Evolutionary conservation across 2,113 vertebrate genomes (phyloP), one percentile per base, ranked within the genome.

Genomic region (Ophiodon elongatus): DNA sequence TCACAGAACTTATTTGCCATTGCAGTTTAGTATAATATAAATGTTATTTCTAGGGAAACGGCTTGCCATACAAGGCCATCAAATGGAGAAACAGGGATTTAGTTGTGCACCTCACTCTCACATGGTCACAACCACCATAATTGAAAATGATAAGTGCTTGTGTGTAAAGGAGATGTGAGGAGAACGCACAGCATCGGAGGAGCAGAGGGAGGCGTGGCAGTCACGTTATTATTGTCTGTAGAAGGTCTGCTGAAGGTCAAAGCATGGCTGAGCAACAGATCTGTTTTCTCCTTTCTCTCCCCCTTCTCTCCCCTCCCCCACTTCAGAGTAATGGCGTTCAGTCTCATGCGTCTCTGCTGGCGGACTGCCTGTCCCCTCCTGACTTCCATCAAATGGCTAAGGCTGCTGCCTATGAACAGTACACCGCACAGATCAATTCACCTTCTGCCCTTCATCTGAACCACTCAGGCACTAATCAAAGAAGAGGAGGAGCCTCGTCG

Each of bases 191-290:
- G 15, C n/a, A 9, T 43, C 33, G 45, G 23, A 57, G 82, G 59
- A 84, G 33, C 29, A 78, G 29, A 73, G 54, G 67, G 82, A 83
- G 80, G 72, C 6, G 27, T 81, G 72, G 81, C 82, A 54, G 63
- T 71, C 79, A 64, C 19, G 43, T 91, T 87, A 67, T 94, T 86
- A 88, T 87, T 89, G 86, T 88, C 80, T 83, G 60, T 43, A 37
- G 67, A 94, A 93, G 91, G 88, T 91, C 85, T 91, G 60, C 70
- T 91, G 75, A 90, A 94, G 92, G 93, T 94, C 91, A 85, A 62
- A n/a, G 23, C 73, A 60, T 23, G 54, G 79, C 41, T 81, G 72
- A 88, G 88, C 80, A 77, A 85, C 88, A 88, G 76, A 90, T 79
- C 83, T 70, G 5, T n/a, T 71, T 63, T 63, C 78, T 63, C 25